Evolutionary conservation across 2,888 invertebrate species (phyloP).

Genomic region (Zeuzera pyrina): DNA sequence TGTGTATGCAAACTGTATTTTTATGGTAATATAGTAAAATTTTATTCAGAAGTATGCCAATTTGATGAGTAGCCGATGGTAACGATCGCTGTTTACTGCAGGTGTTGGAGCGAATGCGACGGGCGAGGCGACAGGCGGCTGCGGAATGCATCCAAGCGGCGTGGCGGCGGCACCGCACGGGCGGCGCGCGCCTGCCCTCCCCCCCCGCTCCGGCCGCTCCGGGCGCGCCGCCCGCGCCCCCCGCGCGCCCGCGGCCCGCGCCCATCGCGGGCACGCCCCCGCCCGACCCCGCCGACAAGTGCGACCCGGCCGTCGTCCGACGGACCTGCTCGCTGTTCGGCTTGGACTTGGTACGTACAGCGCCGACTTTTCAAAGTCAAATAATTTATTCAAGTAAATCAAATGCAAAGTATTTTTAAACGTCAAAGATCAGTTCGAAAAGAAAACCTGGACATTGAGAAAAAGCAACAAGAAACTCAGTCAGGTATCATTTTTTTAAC

Average conservation of each 20-base stretch:
- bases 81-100: too few species aligned
- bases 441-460: too few species aligned
- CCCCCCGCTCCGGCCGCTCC: slow-evolving; percentile 40
- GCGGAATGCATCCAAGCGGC: slow-evolving; percentile 88
- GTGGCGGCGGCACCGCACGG: slow-evolving; percentile 87
- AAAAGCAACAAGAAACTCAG: too few species aligned
- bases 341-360: slow-evolving; percentile 85
- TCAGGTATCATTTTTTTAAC: too few species aligned
- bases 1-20: too few species aligned
- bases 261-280: slow-evolving; percentile 94
- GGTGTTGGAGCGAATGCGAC: slow-evolving; percentile 87
- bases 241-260: slow-evolving; percentile 86
- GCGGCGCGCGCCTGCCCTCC: slow-evolving; percentile 32
- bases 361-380: too few species aligned
- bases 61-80: too few species aligned
- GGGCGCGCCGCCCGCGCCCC: slow-evolving; percentile 26
- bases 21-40: too few species aligned
- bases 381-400: too few species aligned
- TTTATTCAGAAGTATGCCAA: too few species aligned
- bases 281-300: slow-evolving; percentile 87
- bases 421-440: too few species aligned
- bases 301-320: slow-evolving; percentile 90
- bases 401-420: too few species aligned
- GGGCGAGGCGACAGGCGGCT: slow-evolving; percentile 83
- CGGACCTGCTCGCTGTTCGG: slow-evolving; percentile 93